Evolutionary conservation across 2,797 vertebrate species (phyloP), one percentile per base, ranked within the genome.

Genomic region (Prionace glauca): DNA sequence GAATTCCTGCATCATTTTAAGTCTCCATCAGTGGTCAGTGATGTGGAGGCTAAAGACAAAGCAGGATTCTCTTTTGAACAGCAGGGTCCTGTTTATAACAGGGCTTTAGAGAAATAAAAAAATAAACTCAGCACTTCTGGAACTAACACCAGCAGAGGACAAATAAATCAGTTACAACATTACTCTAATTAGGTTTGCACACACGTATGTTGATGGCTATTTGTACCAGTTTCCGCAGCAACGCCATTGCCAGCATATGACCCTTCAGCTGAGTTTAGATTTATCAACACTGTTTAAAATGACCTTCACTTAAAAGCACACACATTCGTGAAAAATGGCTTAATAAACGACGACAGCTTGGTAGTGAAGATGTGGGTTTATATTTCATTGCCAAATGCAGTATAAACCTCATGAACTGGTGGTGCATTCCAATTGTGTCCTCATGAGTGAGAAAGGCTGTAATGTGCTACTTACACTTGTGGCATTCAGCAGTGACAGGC

Each of bases 211-310:
- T 90, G 56, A 90, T 90, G 87, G 29, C 60, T 90, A 18, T 90
- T n/a, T 90, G 87, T 65, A 62, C 56, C 60, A n/a, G 56, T 62
- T 62, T 90, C 87, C 26, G 60, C 56, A 62, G 56, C 87, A 90
- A 62, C 56, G 3, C 56, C 60, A n/a, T 12, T 62, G 29, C 87
- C 56, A 62, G 87, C 60, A 90, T 29, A 65, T 62, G 56, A 90
- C 56, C 29, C 56, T 90, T 60, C 56, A 90, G 60, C 26, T 62
- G 56, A 90, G 56, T 90, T 90, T 32, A 90, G 56, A 62, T 90
- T 88, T 88, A 60, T 90, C 86, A 88, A 60, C 50, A 88, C 45
- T 56, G 26, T 88, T 88, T 60, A 88, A 88, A 65, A 90, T 62
- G 60, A 90, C 87, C 56, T 65, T 90, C 87, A 65, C 56, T 62